Evolutionary conservation across 2,888 invertebrate genomes (phyloP), one percentile per base, ranked within the genome.

Genomic region (Aphidoletes aphidimyza): DNA sequence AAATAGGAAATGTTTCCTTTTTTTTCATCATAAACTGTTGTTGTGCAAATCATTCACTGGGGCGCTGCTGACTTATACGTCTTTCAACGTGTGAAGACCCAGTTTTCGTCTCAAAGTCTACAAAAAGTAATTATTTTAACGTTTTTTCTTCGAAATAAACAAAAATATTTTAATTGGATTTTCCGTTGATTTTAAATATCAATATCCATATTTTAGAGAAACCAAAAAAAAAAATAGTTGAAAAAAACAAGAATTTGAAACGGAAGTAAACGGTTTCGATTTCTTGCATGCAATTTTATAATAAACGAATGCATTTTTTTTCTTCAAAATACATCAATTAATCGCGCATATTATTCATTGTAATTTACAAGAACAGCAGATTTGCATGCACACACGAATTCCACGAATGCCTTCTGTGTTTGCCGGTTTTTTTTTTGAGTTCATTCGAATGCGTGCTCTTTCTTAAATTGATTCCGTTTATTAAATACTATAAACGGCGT

Each of bases 21-120:
- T n/a, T n/a, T 42, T 69, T 69, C 30, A 69, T 34, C 69, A 69
- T 69, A 69, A 69, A 69, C 69, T 69, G 69, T 69, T 69, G 69
- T 69, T 69, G 30, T 69, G 69, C 26, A 69, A 69, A 69, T 69
- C 26, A 69, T 69, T 69, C 69, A 69, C 1, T 69, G 69, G 69
- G 69, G 11, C 47, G 11, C 47, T 17, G 11, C 47, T 19, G 47
- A 11, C 47, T 14, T 2, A 14, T 26, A 69, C 34, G 30, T 26
- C 26, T 54, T 54, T 6, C n/a, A 54, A 26, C 54, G 5, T 2
- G 47, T 47, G 47, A 47, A 47, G 19, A 19, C 8, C 19, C 3
- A 14, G 2, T 47, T 47, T 47, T 47, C 19, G 3, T 47, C 47
- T 47, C 47, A 9, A 17, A 3, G 6, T 47, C 9, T n/a, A n/a